phyloP scores from a whole-genome alignment of 2,888 invertebrate genomes.

The Orgyia antiqua region DNA sequence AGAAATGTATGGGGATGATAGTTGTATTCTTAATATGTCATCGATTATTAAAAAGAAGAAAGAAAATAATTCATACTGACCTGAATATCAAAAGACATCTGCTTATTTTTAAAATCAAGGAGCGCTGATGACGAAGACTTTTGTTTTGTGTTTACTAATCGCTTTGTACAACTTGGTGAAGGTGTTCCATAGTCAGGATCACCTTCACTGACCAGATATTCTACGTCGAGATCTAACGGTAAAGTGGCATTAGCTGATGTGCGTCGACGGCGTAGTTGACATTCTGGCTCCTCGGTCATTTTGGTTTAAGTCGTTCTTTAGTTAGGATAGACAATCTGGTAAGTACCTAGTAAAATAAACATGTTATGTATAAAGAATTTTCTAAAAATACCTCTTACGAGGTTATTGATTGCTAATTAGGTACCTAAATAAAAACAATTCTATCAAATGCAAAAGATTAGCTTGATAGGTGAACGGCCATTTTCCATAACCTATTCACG shows the following conservation, averaged over 20 bases:
- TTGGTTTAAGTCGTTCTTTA: not conserved
- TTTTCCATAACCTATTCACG: no score
- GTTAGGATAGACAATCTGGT: not conserved
- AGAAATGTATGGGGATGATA: not conserved
- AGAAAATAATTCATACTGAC: no score
- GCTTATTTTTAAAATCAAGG: conserved; percentile 66
- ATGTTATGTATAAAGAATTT: no score
- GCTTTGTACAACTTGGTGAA: conserved; percentile 54
- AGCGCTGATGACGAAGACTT: conserved; percentile 47
- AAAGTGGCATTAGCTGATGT: conserved; percentile 53
- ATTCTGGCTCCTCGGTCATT: conserved; percentile 53
- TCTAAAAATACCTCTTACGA: no score
- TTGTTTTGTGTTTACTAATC: conserved; percentile 38
- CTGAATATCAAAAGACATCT: conserved; percentile 72
- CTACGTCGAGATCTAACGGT: conserved; percentile 55
- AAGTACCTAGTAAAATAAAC: no score
- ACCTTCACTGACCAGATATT: conserved; percentile 55
- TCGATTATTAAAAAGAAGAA: no score
- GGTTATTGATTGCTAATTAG: no score
- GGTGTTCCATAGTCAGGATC: conserved; percentile 59
- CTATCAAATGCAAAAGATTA: no score
- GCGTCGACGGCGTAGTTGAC: conserved; percentile 57
- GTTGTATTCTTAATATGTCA: not conserved
- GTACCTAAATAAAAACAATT: no score
- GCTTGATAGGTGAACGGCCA: no score